phyloP scores from a whole-genome alignment of 2,113 vertebrate genomes.

The Mesitornis unicolor region DNA sequence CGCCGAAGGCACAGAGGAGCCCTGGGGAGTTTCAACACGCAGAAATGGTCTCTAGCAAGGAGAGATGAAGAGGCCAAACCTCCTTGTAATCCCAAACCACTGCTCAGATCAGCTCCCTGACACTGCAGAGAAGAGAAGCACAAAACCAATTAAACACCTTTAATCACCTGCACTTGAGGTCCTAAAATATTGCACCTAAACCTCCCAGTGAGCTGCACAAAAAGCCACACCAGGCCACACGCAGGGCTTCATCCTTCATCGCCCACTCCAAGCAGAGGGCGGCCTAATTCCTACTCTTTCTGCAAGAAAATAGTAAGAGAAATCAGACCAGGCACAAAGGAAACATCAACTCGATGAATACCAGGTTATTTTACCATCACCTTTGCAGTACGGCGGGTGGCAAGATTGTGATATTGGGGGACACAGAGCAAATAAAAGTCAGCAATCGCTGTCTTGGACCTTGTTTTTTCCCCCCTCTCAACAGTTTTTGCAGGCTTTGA shows the following conservation, averaged over 20 bases:
- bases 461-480: neutral
- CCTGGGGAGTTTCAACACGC: neutral
- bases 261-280: neutral
- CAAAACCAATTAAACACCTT: accelerated
- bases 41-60: neutral
- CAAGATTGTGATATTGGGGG: neutral
- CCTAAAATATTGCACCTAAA: neutral
- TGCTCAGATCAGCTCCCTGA: neutral
- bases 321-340: neutral
- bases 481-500: neutral
- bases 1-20: neutral
- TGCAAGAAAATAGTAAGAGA: neutral
- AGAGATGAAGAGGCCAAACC: neutral
- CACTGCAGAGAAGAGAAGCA: neutral
- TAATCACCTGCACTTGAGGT: neutral
- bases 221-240: neutral
- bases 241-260: neutral
- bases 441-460: neutral
- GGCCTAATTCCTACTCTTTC: neutral
- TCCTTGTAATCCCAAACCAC: neutral
- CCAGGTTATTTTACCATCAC: neutral
- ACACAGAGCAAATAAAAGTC: neutral
- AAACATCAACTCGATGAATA: too few species aligned
- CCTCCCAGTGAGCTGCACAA: too few species aligned
- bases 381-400: neutral